Evolutionary conservation across 2,797 vertebrate species (phyloP), one percentile per base, ranked within the genome.

Genomic region (Tadarida brasiliensis): DNA sequence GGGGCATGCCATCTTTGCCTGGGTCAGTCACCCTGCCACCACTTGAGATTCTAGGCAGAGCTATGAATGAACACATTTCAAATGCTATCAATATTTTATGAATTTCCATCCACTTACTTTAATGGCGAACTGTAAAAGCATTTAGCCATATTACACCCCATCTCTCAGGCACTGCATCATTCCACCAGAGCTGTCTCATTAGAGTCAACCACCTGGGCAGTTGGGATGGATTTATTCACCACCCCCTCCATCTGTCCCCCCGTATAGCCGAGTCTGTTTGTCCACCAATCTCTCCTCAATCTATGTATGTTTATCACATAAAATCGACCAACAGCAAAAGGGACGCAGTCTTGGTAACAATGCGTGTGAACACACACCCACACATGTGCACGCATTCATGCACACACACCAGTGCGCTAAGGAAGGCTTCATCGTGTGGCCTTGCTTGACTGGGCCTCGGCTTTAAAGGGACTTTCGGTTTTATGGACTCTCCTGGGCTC

Each of bases 11-110:
- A 12, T 94, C 94, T 91, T 87, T 95, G 96, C 96, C 95, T 89
- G 92, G 93, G 22, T 87, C 95, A 20, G 24, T 95, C 49, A 51
- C 87, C 59, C 92, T 97, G 76, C 78, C 92, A 90, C 76, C 96
- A 95, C 90, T 97, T 98, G 1, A 1, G 89, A 97, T 97, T 98
- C 98, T 94, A 96, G 92, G 96, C 96, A 97, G 96, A 96, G 93
- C 96, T 74, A 59, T 96, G 97, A 98, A 98, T 94, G 96, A 98
- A 98, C 78, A 86, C 97, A 98, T 98, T 97, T 98, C 98, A 98
- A 98, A 98, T 89, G 97, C 98, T 97, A 98, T 98, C 98, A 98
- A 98, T 98, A 98, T 98, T 99, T 98, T 98, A 99, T 98, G 98
- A 97, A 98, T 98, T 98, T 98, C 97, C 97, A 98, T 98, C 98